Evolutionary conservation across 2,113 vertebrate genomes (phyloP), one percentile per base, ranked within the genome.

Genomic region (Onychorhynchus coronatus): DNA sequence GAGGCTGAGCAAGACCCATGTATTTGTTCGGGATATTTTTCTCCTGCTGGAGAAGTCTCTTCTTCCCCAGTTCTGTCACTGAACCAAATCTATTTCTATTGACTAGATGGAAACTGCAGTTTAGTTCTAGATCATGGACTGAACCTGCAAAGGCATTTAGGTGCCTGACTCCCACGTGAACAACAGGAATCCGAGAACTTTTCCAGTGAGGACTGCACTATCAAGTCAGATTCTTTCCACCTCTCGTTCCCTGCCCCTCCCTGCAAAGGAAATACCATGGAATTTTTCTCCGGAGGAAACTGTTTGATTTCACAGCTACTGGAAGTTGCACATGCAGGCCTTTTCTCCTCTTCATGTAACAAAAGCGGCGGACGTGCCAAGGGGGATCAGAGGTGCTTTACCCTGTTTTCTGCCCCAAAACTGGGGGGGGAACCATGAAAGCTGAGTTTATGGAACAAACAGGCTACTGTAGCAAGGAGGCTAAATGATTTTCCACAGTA

Each of bases 351-450:
- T n/a, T n/a, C 2, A 0, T 44, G 44, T 30, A 30, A 56, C n/a
- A 25, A 73, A 23, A 0, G 5, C 17, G 14, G 28, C 20, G 25
- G 65, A 72, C 0, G 0, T 4, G 8, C 8, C 33, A 81, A 85
- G 35, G 37, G 49, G 22, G 35, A 71, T 31, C 33, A 53, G 24
- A 21, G 21, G 15, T 24, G 52, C 27, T 63, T 22, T 28, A 47
- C 23, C 35, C 68, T 41, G 10, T 49, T 80, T 80, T 42, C 77
- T 91, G 31, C 27, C 52, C 47, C 23, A 27, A 93, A 76, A 83
- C 0, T 8, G 31, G 19, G 25, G n/a, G 30, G 22, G 23, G 20
- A 55, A 37, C 22, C 2, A 2, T 1, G 0, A 56, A 73, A 80
- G 15, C n/a, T 47, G 37, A 61, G 24, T 30, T 89, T 47, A 61